Evolutionary conservation across 2,797 vertebrate genomes (phyloP), one percentile per base, ranked within the genome.

Genomic region (Erithacus rubecula): DNA sequence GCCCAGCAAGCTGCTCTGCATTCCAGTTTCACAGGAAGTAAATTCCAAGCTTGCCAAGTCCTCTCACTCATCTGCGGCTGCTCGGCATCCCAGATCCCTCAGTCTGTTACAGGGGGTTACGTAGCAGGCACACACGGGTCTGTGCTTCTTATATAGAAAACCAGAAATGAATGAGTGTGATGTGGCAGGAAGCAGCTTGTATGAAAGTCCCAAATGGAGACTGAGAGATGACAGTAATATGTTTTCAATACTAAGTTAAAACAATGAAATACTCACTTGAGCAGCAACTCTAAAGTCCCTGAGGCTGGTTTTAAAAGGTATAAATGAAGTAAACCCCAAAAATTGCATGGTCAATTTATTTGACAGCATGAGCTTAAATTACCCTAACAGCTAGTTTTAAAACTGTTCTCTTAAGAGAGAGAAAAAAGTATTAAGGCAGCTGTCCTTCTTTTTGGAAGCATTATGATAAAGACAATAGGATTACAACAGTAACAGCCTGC

Each of bases 331-430:
- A 96, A 91, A 95, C 51, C 85, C 72, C 62, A 93, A 89, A 87
- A 95, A 91, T 65, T 92, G 83, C 83, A 78, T n/a, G 75, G 81
- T 94, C 87, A 88, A 94, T 89, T 96, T 94, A 93, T 94, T 89
- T 96, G 91, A 89, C 86, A 84, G 44, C 60, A 43, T 81, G 68
- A 89, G 53, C 26, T 92, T 92, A 79, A 94, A 89, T 95, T 95
- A 96, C 74, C 53, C 64, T 88, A 91, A 87, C 91, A 97, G 87
- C 90, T 96, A 94, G 34, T 39, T 85, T 83, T 24, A 80, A 81
- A 96, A 64, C 53, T 49, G 12, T 44, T 80, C 78, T 89, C 49
- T 83, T 87, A 56, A 79, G 47, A 62, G 30, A 70, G 39, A 78
- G 21, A 49, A 23, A 67, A 62, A 92, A 59, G 37, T 65, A 71